Conservation (phyloP, 37 sponge, comb jelly and placozoan genomes). For the Spongia lamella region DNA sequence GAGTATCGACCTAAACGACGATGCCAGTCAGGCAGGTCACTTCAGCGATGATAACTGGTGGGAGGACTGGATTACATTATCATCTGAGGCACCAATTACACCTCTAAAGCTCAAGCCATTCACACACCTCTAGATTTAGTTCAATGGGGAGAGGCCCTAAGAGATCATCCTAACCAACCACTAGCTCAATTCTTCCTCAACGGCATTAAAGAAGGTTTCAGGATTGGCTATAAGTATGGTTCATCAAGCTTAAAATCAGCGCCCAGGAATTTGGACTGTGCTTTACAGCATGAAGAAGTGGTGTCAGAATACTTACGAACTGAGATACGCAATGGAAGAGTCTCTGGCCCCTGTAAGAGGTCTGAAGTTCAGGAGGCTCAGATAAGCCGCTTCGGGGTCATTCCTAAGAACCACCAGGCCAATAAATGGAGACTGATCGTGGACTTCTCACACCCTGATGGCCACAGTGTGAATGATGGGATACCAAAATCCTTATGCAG, state of each 20-base stretch:
- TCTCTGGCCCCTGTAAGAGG: neutral
- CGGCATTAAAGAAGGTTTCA: neutral
- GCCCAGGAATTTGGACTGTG: slow-evolving; percentile 7
- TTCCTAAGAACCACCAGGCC: slow-evolving; percentile 11
- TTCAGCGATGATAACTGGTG: too few species aligned
- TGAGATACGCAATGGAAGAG: neutral
- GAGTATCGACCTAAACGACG: too few species aligned
- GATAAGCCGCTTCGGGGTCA: slow-evolving; percentile 26
- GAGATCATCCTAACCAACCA: neutral
- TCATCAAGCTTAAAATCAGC: slow-evolving; percentile 14
- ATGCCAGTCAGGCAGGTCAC: too few species aligned
- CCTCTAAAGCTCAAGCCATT: neutral
- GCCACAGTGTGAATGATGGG: slow-evolving; percentile 13
- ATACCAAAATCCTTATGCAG: slow-evolving; percentile 18
- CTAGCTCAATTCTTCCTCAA: slow-evolving; percentile 7
- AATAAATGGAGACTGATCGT: slow-evolving; percentile 31
- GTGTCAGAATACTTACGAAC: neutral
- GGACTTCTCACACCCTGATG: slow-evolving; percentile 20
- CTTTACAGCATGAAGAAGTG: neutral
- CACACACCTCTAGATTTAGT: neutral
- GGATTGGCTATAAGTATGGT: slow-evolving; percentile 2
- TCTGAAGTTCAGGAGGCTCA: neutral
- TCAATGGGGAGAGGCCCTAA: neutral
- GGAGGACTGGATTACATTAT: too few species aligned
- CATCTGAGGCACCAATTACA: too few species aligned